A percentile compares a stretch with the other conserved stretches of the same genome.
Conservation (phyloP, 2,113 vertebrate genomes). For the Lanius collurio region DNA sequence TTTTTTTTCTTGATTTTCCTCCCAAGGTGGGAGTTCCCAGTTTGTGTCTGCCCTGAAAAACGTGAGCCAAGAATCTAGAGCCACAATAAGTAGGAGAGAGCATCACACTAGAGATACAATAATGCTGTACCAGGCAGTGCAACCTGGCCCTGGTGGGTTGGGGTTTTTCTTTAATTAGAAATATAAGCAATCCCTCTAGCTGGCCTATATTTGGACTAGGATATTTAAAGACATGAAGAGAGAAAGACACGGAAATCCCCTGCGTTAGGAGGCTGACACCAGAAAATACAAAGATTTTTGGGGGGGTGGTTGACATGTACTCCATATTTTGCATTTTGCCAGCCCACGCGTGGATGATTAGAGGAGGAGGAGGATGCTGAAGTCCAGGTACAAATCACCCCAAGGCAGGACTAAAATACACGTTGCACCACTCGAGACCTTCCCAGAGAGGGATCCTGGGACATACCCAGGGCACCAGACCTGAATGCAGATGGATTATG, state of each 20-base stretch:
- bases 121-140: background rate
- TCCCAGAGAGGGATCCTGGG: fast-evolving
- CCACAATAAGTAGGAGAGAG: background rate
- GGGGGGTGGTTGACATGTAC: fast-evolving
- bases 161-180: background rate
- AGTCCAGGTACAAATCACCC: background rate
- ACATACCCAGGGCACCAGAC: fast-evolving
- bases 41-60: background rate
- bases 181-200: background rate
- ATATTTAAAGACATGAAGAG: background rate
- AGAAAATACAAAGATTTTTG: background rate
- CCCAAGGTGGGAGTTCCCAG: background rate
- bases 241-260: background rate
- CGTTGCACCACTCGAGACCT: background rate
- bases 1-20: background rate
- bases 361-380: background rate
- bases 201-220: background rate
- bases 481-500: background rate
- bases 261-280: background rate
- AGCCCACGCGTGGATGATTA: background rate
- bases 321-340: background rate
- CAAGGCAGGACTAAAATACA: background rate
- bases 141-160: background rate
- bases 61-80: background rate
- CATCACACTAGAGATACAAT: background rate